Base-by-base conservation (phyloP, 2,888 invertebrate species). In the Epirrhoe tristata region DNA sequence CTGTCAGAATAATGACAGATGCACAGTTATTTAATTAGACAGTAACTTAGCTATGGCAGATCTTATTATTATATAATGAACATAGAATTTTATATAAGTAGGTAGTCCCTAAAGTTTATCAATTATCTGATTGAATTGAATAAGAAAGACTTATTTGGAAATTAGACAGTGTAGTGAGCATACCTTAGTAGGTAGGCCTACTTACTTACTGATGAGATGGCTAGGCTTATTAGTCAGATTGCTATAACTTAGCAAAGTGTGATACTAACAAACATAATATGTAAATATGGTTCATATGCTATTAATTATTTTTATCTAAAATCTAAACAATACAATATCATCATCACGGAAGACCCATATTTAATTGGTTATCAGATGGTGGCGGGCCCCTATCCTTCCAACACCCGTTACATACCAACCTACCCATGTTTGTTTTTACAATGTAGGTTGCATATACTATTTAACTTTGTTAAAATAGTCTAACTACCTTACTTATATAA, bases 361-460 rank as follows among this genome's bases (percentile, higher is more conserved):
- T 78, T 79, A 80, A 82, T 80, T 78, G 72, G 69, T 76, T 80
- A 81, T 81, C 78, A 65, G 74, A 77, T 77, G 70, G 74, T n/a
- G 59, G 58, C 52, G n/a, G n/a, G 59, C 67, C 67, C 60, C 63
- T 67, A 63, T 63, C 53, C 10, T 46, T 43, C 12, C 12, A 43
- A 43, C 12, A 43, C 12, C 36, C 10, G 39, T 12, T 12, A 43
- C 5, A 12, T 0, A 39, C 12, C 10, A 36, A 7, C 10, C 8
- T 8, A 43, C 39, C 6, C 0, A 43, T 43, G 12, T 43, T 12
- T 43, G 12, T 43, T 43, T 12, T 24, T 24, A 24, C 3, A 2
- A 24, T 24, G 24, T 24, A 24, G 24, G 24, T 24, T 2, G 24
- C 24, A 2, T 24, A 24, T 24, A 24, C 24, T 24, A 24, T 24